Evolutionary conservation across 2,113 vertebrate genomes (phyloP).

Genomic region (Glaucomys volans): DNA sequence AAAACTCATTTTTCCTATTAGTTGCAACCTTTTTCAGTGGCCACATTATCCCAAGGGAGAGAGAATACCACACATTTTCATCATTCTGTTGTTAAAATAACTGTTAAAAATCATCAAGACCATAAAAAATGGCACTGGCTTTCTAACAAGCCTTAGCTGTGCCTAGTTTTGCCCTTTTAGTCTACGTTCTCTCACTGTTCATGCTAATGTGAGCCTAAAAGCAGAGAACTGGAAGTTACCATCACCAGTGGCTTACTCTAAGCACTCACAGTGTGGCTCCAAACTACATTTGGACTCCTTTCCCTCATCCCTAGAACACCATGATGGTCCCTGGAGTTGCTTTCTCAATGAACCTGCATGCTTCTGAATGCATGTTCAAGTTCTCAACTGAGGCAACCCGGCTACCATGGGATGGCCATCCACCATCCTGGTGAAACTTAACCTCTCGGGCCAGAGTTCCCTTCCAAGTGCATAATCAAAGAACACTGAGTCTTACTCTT

Average conservation of each 20-base stretch:
- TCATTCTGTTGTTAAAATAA: conserved; percentile 63
- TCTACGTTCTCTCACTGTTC: background rate
- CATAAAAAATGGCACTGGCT: conserved; percentile 14
- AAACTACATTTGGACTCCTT: background rate
- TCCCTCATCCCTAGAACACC: background rate
- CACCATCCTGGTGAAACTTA: background rate
- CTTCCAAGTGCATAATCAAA: background rate
- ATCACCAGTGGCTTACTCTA: background rate
- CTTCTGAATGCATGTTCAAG: background rate
- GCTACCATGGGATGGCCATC: background rate
- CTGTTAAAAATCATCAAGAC: conserved; percentile 62
- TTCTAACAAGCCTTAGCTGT: background rate
- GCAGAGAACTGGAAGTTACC: background rate
- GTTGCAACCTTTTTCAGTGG: conserved; percentile 51
- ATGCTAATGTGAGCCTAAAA: background rate
- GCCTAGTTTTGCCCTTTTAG: background rate
- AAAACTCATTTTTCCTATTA: conserved; percentile 71
- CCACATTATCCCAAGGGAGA: conserved; percentile 56
- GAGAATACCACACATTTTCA: conserved; percentile 51
- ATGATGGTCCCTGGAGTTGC: background rate
- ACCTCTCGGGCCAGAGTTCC: background rate
- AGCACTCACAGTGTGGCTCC: background rate
- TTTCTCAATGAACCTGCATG: background rate
- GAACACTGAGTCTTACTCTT: background rate
- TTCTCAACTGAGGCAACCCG: background rate